These are phyloP conservation scores for Atta cephalotes DNA, from an alignment of 1,140 invertebrate genomes.

Conservation along the genomic window DNA sequence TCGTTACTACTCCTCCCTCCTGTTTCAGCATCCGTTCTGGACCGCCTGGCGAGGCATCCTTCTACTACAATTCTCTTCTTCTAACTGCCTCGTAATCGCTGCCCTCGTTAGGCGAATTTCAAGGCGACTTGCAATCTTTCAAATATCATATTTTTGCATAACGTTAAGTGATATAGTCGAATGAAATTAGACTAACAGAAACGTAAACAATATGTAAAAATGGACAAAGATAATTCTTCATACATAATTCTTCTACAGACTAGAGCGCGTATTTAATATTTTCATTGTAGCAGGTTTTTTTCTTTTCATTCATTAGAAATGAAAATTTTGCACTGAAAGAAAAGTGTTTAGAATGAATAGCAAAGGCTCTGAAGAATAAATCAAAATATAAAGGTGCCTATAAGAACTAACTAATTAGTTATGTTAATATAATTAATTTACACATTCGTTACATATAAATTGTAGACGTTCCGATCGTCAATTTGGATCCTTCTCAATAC, in stretches of 20 bases:
- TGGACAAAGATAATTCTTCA: background rate
- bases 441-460: no score
- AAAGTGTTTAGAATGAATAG: no score
- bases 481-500: no score
- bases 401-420: no score
- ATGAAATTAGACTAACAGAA: background rate
- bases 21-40: constrained; percentile 50
- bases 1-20: constrained; percentile 33
- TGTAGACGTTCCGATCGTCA: no score
- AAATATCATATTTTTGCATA: background rate
- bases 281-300: background rate
- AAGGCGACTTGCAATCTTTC: background rate
- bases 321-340: background rate
- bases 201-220: background rate
- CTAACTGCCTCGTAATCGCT: constrained; percentile 12
- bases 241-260: background rate
- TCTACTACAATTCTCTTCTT: background rate
- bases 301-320: background rate
- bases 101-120: background rate
- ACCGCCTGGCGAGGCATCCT: constrained; percentile 16
- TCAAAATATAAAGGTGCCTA: no score
- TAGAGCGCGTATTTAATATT: background rate
- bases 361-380: no score
- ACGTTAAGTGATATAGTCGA: constrained; percentile 28
- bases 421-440: no score